Percentiles rank a stretch among this genome's conserved stretches.
Evolutionary conservation across 2,113 vertebrate species (phyloP).

Genomic region (Oncorhynchus mykiss): DNA sequence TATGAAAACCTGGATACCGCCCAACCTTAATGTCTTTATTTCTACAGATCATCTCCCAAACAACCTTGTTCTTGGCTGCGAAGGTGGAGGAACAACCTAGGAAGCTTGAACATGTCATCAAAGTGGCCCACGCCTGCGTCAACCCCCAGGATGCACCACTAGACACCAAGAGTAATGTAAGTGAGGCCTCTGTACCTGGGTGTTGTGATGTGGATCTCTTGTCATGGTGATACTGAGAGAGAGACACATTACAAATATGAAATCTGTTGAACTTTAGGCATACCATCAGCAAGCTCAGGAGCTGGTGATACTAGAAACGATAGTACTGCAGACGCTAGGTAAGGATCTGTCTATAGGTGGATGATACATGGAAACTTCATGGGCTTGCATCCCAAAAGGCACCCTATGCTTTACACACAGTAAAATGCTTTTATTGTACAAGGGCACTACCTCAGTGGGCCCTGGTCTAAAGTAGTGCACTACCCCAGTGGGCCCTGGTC

Average conservation of each 20-base stretch:
- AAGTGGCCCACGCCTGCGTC: constrained; percentile 96
- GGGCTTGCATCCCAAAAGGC: too few species aligned
- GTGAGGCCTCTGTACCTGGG: constrained; percentile 48
- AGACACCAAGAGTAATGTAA: constrained; percentile 96
- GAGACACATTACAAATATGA: neutral
- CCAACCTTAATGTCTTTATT: neutral
- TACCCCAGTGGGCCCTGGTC: too few species aligned
- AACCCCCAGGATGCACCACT: constrained; percentile 90
- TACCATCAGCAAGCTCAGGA: constrained; percentile 98
- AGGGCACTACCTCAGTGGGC: neutral
- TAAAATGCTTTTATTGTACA: neutral
- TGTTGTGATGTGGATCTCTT: neutral
- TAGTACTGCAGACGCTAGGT: constrained; percentile 99
- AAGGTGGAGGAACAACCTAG: constrained; percentile 99
- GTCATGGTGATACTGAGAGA: neutral
- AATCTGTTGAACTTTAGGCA: constrained; percentile 77
- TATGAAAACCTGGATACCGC: too few species aligned
- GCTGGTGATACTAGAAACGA: constrained; percentile 96
- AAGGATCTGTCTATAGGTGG: constrained; percentile 58
- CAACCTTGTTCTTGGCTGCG: constrained; percentile 96
- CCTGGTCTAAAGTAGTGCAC: too few species aligned
- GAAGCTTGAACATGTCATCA: constrained; percentile 99
- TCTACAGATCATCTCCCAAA: constrained; percentile 90
- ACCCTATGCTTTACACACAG: too few species aligned
- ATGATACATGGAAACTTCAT: neutral